phyloP scores from a whole-genome alignment of 2,888 invertebrate species.

The Steromphala cineraria region DNA sequence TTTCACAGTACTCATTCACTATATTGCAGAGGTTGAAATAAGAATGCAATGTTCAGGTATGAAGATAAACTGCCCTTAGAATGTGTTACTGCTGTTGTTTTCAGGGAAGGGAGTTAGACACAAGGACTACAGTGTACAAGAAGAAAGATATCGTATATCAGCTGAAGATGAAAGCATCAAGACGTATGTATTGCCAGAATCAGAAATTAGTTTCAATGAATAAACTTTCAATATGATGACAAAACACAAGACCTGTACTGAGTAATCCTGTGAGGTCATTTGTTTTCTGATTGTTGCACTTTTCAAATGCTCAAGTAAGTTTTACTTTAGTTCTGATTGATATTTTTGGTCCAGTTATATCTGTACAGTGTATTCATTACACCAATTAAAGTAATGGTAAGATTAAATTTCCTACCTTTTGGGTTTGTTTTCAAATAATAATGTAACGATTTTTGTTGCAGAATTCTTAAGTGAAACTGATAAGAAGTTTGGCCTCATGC shows the following conservation, averaged over 20 bases:
- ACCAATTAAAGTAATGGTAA: no score
- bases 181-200: slow-evolving; percentile 75
- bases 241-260: background rate
- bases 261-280: background rate
- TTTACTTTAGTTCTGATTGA: no score
- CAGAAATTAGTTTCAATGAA: background rate
- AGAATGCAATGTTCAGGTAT: background rate
- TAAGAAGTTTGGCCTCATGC: slow-evolving; percentile 94
- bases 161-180: slow-evolving; percentile 96
- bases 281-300: no score
- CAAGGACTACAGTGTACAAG: slow-evolving; percentile 97
- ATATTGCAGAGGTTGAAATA: background rate
- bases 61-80: background rate
- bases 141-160: slow-evolving; percentile 98
- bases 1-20: no score
- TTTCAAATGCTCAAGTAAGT: no score
- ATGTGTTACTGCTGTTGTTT: background rate
- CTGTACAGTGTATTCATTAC: no score
- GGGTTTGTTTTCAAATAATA: background rate
- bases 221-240: background rate
- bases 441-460: slow-evolving; percentile 46
- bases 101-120: slow-evolving; percentile 83
- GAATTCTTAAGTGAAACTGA: slow-evolving; percentile 78
- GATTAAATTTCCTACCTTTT: no score
- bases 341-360: no score